Conservation (phyloP, 2,797 vertebrate species). For the Acridotheres tristis region DNA sequence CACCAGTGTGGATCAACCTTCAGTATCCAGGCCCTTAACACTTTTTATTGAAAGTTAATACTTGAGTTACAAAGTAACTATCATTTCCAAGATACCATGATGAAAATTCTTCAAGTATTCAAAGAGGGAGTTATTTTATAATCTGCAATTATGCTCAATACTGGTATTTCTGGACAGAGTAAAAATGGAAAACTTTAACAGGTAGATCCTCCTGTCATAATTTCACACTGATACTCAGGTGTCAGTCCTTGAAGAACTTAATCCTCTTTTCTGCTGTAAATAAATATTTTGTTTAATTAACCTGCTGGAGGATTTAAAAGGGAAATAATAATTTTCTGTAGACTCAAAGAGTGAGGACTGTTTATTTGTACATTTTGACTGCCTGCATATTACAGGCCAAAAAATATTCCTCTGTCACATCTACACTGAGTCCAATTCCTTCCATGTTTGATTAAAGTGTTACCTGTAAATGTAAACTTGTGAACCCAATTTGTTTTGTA, state of each 20-base stretch:
- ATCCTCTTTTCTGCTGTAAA: not conserved
- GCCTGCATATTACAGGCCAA: not conserved
- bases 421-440: not conserved
- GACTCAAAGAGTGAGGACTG: not conserved
- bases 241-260: not conserved
- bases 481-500: not conserved
- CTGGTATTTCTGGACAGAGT: not conserved
- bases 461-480: not conserved
- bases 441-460: not conserved
- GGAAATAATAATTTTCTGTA: constrained; percentile 22
- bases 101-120: not conserved
- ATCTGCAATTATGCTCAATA: not conserved
- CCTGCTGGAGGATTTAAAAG: not conserved
- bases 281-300: constrained; percentile 35
- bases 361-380: constrained; percentile 25
- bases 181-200: not conserved
- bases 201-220: not conserved
- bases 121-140: not conserved
- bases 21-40: not conserved
- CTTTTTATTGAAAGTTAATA: not conserved
- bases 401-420: not conserved
- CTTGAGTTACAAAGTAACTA: not conserved
- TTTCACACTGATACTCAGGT: not conserved
- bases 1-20: not conserved
- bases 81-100: not conserved